These are phyloP conservation scores for Oxystoma pomonae DNA, from an alignment of 2,888 invertebrate genomes.

Conservation along the genomic window DNA sequence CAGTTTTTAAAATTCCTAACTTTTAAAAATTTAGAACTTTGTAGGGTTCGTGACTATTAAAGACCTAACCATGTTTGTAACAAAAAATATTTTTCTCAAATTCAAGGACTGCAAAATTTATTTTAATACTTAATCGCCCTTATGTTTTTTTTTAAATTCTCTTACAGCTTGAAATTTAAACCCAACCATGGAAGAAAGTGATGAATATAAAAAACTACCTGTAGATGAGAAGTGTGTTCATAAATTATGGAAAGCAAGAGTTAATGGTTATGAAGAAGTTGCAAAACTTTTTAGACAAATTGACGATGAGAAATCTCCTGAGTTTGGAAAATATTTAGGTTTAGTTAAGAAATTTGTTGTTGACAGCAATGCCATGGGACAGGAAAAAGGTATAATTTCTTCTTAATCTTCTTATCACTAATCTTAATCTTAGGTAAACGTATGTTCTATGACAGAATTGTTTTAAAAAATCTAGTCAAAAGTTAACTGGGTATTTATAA, in stretches of 20 bases:
- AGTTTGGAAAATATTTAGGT: constrained; percentile 88
- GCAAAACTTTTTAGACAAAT: constrained; percentile 82
- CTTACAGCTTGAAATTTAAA: not conserved
- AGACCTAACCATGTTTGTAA: too few relatives aligned
- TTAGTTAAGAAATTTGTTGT: constrained; percentile 91
- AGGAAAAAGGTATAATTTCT: constrained; percentile 92
- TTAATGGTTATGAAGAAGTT: constrained; percentile 92
- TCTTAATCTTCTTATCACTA: too few relatives aligned
- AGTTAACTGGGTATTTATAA: too few relatives aligned
- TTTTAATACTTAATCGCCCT: not conserved
- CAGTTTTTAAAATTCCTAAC: too few relatives aligned
- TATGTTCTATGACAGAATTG: too few relatives aligned
- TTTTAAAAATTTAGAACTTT: too few relatives aligned
- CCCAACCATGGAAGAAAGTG: constrained; percentile 39
- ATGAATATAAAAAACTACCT: constrained; percentile 81
- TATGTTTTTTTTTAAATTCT: not conserved
- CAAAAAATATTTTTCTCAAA: too few relatives aligned
- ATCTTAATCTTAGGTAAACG: too few relatives aligned
- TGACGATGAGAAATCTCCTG: constrained; percentile 89
- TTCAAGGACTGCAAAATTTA: not conserved
- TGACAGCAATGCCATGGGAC: constrained; percentile 92
- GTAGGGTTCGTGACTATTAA: too few relatives aligned
- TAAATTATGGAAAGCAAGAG: constrained; percentile 93
- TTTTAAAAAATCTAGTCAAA: too few relatives aligned
- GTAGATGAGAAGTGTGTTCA: constrained; percentile 90